Conservation (phyloP, 2,113 vertebrate genomes). For the Thryonomys swinderianus region DNA sequence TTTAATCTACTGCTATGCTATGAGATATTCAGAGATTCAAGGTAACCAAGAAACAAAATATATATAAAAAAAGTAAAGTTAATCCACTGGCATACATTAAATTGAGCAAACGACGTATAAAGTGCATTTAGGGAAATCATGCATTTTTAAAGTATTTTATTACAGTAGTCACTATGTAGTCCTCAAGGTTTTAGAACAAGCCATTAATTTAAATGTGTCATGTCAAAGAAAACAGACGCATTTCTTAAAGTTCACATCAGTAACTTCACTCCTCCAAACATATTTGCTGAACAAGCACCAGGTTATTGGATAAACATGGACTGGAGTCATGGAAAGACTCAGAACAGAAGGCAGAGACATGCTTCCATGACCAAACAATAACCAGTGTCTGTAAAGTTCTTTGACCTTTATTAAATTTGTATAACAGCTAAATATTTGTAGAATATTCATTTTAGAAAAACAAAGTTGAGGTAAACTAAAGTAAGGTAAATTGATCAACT, state of each 20-base stretch:
- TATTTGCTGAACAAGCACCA: not conserved
- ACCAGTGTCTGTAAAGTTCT: not conserved
- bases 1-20: not conserved
- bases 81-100: not conserved
- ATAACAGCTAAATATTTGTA: not conserved
- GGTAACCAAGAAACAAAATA: constrained; percentile 8
- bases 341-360: not conserved
- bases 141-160: constrained; percentile 40
- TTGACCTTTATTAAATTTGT: not conserved
- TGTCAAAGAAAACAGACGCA: constrained; percentile 31
- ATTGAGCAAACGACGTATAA: not conserved
- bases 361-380: not conserved
- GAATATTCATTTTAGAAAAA: not conserved
- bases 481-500: not conserved
- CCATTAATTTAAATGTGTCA: constrained; percentile 2
- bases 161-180: not conserved
- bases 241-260: not conserved
- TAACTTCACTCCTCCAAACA: not conserved
- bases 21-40: not conserved
- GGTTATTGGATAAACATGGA: not conserved
- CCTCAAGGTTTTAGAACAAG: not conserved
- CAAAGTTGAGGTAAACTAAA: not conserved
- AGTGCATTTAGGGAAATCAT: constrained; percentile 15
- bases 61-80: not conserved
- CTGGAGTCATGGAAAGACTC: not conserved